A percentile compares a stretch with the other conserved stretches of the same genome.
These are phyloP conservation scores for Acheta domesticus DNA, from an alignment of 2,888 invertebrate genomes.

Conservation along the genomic window DNA sequence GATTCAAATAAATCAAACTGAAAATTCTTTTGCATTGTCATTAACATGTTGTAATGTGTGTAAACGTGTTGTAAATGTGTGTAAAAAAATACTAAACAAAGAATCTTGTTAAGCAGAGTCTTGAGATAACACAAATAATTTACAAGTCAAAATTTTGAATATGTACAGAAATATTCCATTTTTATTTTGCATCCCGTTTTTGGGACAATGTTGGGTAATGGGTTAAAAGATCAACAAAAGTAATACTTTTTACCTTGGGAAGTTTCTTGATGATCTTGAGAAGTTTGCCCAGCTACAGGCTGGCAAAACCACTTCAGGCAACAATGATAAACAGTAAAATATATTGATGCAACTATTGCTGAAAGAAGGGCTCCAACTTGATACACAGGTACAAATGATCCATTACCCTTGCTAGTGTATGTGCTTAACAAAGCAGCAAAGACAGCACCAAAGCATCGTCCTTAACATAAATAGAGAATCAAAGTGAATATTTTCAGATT, in stretches of 20 bases:
- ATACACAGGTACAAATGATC: slow-evolving; percentile 46
- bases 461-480: slow-evolving; percentile 47
- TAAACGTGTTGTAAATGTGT: too few species aligned
- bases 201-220: background rate
- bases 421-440: slow-evolving; percentile 50
- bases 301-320: slow-evolving; percentile 67
- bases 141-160: too few species aligned
- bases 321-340: slow-evolving; percentile 70
- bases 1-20: too few species aligned
- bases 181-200: too few species aligned
- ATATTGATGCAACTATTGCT: slow-evolving; percentile 61
- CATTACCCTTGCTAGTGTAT: slow-evolving; percentile 12
- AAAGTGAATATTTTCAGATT: background rate
- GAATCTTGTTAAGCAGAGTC: too few species aligned
- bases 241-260: slow-evolving; percentile 49
- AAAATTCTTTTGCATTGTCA: too few species aligned
- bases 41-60: too few species aligned
- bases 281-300: slow-evolving; percentile 58
- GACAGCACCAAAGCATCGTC: slow-evolving; percentile 69
- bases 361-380: slow-evolving; percentile 64
- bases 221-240: background rate
- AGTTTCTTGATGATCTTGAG: slow-evolving; percentile 61
- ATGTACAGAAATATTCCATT: too few species aligned
- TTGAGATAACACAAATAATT: too few species aligned
- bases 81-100: too few species aligned